Conservation (phyloP, 2,888 invertebrate genomes). For the Stenoptilia bipunctidactyla region DNA sequence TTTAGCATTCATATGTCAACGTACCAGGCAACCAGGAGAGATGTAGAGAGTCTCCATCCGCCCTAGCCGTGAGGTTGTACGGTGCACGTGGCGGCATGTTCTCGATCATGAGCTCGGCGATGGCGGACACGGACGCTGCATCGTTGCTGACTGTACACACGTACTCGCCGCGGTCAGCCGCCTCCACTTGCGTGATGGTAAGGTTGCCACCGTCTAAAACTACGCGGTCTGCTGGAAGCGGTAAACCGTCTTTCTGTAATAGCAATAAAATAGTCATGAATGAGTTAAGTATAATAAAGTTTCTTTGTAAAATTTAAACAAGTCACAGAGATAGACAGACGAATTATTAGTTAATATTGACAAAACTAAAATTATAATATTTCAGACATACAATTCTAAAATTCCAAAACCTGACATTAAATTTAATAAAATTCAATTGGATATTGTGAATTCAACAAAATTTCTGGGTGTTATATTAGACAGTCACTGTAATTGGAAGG, state of each 20-base stretch:
- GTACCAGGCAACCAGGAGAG: conserved; percentile 84
- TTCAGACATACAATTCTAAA: too few species aligned
- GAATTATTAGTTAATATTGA: too few species aligned
- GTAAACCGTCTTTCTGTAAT: conserved; percentile 79
- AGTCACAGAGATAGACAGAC: too few species aligned
- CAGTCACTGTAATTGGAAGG: too few species aligned
- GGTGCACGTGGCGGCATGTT: conserved; percentile 93
- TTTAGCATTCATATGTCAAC: too few species aligned
- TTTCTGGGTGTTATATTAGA: too few species aligned
- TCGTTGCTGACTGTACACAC: conserved; percentile 88
- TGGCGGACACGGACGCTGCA: conserved; percentile 85
- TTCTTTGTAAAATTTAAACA: too few species aligned
- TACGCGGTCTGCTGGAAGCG: conserved; percentile 77
- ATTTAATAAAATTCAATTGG: too few species aligned
- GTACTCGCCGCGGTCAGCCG: conserved; percentile 89
- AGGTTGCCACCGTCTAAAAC: conserved; percentile 81
- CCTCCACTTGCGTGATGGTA: conserved; percentile 84
- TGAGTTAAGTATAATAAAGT: not conserved
- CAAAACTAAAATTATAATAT: too few species aligned
- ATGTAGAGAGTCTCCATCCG: conserved; percentile 78
- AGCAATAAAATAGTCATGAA: not conserved
- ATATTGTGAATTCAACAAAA: too few species aligned
- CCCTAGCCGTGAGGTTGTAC: conserved; percentile 84
- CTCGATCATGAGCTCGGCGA: conserved; percentile 85
- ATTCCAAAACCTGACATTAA: too few species aligned